Evolutionary conservation across 1,140 invertebrate species (phyloP).

Genomic region (Leguminivora glycinivorella): DNA sequence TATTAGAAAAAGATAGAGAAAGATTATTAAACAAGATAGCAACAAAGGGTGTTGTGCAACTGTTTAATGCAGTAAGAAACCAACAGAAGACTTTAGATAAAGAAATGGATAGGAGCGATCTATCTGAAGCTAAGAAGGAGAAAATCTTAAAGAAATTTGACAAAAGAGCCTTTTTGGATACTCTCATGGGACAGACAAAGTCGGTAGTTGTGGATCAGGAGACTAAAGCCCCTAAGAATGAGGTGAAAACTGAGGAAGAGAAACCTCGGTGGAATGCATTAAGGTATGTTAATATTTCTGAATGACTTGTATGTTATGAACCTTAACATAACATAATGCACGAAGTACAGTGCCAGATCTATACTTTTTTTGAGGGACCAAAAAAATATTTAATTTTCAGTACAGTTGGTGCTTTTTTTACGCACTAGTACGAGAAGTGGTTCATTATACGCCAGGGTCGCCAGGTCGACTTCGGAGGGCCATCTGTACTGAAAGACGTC

Average conservation of each 20-base stretch:
- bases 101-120: constrained; percentile 86
- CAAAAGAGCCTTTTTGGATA: constrained; percentile 90
- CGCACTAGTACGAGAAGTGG: too few relatives aligned
- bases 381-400: too few relatives aligned
- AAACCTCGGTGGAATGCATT: constrained; percentile 80
- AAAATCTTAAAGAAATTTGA: constrained; percentile 90
- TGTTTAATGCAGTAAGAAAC: constrained; percentile 93
- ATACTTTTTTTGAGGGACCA: too few relatives aligned
- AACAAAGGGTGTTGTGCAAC: constrained; percentile 93
- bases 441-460: too few relatives aligned
- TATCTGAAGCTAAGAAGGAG: constrained; percentile 89
- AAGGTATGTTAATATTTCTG: constrained; percentile 52
- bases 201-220: constrained; percentile 80
- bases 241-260: constrained; percentile 68
- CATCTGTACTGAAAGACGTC: too few relatives aligned
- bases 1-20: constrained; percentile 87
- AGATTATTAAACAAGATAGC: constrained; percentile 89
- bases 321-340: too few relatives aligned
- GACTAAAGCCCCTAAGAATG: constrained; percentile 72
- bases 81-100: constrained; percentile 90
- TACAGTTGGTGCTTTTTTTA: too few relatives aligned
- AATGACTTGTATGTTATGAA: constrained; percentile 22
- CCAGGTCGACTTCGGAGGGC: too few relatives aligned
- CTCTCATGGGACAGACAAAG: constrained; percentile 87
- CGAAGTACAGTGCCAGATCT: too few relatives aligned